Evolutionary conservation across 2,797 vertebrate species (phyloP), one percentile per base, ranked within the genome.

Genomic region (Petrocephalus sullivani): DNA sequence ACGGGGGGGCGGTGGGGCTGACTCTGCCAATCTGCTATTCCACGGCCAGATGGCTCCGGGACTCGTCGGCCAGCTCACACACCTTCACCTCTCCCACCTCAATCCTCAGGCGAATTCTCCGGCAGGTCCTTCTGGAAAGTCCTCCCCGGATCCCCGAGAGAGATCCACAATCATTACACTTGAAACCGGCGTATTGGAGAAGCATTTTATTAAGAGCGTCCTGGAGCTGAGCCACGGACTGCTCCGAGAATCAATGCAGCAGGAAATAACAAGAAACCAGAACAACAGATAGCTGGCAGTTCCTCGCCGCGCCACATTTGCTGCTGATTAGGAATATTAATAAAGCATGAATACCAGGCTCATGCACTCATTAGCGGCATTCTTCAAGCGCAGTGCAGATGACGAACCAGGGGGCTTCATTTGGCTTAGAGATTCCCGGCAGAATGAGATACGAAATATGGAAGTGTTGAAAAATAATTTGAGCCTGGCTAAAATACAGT

Each of bases 311-410:
- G 4, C n/a, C 37, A 51, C 78, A 53, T 84, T 84, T 51, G 81
- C 28, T 84, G 51, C 41, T 82, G 78, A 82, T 46, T 82, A 82
- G 49, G 41, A 82, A 82, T 82, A 82, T 82, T 82, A 82, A 82
- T 82, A 82, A 51, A 82, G 19, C 49, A 51, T 51, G 49, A 82
- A 82, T 46, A 82, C 49, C 16, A 54, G 46, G 81, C 71, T 46
- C 37, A 78, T 46, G 71, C 7, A 3, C 71, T 78, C 37, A 78
- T 78, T 46, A 78, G 71, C 3, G 7, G 71, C 16, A 46, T 78
- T 71, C 64, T 71, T 71, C 23, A 71, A 71, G 64, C 71, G n/a
- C 41, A 46, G 37, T 8, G 37, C 71, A n/a, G 1, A 46, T 78
- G 71, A 78, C 16, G 71, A 46, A 46, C 16, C 71, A 78, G 37